Base-by-base conservation (phyloP, 2,888 invertebrate species). In the Aproaerema taeniolella region DNA sequence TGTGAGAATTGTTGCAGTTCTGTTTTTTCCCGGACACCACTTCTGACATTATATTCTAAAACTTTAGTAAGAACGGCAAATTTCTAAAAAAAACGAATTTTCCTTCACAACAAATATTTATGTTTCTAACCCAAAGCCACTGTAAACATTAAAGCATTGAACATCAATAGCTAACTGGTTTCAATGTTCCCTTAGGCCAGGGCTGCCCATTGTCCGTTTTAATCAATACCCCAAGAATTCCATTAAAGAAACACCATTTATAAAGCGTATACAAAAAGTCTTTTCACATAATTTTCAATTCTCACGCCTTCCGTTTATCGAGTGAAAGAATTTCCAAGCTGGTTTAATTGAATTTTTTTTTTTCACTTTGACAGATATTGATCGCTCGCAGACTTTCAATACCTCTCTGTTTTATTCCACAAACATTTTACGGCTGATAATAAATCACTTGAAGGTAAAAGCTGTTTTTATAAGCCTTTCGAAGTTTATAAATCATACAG, bases 281-380 rank as follows among this genome's bases (percentile, higher is more conserved):
- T 68, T 67, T 77, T 77, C 68, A 75, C 57, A 70, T 65, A 68
- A 73, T 74, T 75, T 77, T 70, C 73, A 70, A 73, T 79, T 68
- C 67, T 68, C 67, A 69, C 65, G 67, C 71, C 62, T 75, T 69
- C 69, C 75, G 75, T 73, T 78, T 75, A 74, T 63, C 61, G 67
- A 67, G 62, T 71, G 65, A 74, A 80, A 68, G 74, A 75, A 73
- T 71, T 64, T 65, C 56, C 53, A 55, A 58, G 56, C 57, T 60
- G 61, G 70, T 75, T 79, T 79, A 80, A 81, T 80, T 81, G 78
- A 76, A 58, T 72, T 69, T 68, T 77, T 58, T 72, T 69, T 68
- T 77, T 72, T 61, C 61, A 52, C 70, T 71, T 74, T 74, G 78
- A 75, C 76, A 73, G 78, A 69, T 79, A 82, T 81, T 80, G 80